phyloP scores from a whole-genome alignment of 1,140 invertebrate genomes.

The Yoshiicerus persimilis region DNA sequence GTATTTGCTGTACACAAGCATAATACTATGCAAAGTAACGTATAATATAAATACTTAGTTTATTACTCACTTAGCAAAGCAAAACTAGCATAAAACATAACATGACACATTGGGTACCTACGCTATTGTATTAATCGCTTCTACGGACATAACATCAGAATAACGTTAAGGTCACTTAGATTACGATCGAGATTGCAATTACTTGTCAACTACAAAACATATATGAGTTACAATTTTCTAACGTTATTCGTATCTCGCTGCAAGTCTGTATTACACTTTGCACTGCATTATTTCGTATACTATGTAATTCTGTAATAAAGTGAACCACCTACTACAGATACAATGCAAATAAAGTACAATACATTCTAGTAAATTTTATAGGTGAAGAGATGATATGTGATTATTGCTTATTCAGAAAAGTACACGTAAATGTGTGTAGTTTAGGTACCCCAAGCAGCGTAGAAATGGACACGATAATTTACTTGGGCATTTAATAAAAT shows the following conservation, averaged over 20 bases:
- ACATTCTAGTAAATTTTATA: no score
- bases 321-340: neutral
- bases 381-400: no score
- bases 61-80: neutral
- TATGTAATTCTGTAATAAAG: neutral
- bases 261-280: neutral
- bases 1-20: neutral
- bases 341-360: neutral
- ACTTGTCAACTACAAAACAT: neutral
- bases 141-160: neutral
- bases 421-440: no score
- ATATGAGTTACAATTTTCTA: neutral
- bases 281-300: neutral
- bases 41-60: neutral
- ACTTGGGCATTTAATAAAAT: neutral
- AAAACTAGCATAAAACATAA: neutral
- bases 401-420: no score
- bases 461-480: no score
- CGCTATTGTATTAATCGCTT: neutral
- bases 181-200: slow-evolving; percentile 1
- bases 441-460: no score
- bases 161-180: slow-evolving; percentile 1
- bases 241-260: neutral
- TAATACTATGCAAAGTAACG: no score
- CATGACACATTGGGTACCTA: neutral